A percentile compares a stretch with the other conserved stretches of the same genome.
Conservation (phyloP, 2,113 vertebrate genomes). For the Malurus elegans region DNA sequence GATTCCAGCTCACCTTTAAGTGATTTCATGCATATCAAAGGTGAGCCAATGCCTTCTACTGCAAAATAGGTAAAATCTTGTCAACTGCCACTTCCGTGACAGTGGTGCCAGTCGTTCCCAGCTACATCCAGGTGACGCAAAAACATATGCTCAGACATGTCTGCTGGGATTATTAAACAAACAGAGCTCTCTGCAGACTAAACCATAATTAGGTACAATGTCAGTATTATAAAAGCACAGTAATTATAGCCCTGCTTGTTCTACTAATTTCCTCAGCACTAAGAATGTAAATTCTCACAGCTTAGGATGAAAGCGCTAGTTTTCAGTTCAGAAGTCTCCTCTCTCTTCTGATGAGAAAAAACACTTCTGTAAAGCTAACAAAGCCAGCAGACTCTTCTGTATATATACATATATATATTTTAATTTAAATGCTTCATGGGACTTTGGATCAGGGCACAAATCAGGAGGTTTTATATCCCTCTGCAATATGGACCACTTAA, state of each 20-base stretch:
- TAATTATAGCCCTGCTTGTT: background rate
- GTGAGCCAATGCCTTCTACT: background rate
- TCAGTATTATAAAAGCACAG: background rate
- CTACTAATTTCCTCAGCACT: background rate
- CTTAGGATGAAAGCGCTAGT: background rate
- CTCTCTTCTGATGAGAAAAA: background rate
- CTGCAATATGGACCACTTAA: background rate
- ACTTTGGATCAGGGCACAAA: background rate
- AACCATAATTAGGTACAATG: slow-evolving; percentile 14
- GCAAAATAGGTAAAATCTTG: background rate
- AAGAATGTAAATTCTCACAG: background rate
- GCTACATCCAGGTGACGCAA: slow-evolving; percentile 24
- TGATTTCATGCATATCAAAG: background rate
- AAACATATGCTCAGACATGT: background rate
- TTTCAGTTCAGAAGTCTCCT: background rate
- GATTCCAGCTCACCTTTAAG: background rate
- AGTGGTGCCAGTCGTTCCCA: background rate
- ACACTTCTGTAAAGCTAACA: background rate
- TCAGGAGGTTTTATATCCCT: background rate
- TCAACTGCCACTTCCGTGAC: background rate
- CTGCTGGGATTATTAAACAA: slow-evolving; percentile 54
- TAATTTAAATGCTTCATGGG: background rate
- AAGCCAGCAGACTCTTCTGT: background rate
- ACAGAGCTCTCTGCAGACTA: slow-evolving; percentile 22
- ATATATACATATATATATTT: background rate